Evolutionary conservation across 1,140 invertebrate genomes (phyloP), one percentile per base, ranked within the genome.

Genomic region (Cotesia glomerata): DNA sequence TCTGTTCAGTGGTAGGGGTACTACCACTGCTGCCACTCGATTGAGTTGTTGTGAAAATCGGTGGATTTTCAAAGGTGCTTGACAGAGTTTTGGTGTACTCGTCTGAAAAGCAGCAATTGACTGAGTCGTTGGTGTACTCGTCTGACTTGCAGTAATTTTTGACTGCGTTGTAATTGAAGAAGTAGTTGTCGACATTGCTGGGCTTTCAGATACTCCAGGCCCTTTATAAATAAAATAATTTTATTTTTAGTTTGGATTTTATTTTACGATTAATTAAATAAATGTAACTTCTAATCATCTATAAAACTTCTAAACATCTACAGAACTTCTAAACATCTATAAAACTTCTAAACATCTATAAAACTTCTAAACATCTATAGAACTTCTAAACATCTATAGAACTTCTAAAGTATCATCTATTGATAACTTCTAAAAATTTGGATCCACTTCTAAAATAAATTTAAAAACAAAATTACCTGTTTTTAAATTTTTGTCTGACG

Each of bases 161-260:
- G 54, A 58, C 54, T 58, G 54, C 54, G 14, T 13, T 58, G 54
- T 58, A 58, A 9, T 58, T 13, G 54, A 16, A 58, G 62, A 16
- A 2, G 62, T 64, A 35, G 62, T 36, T 36, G 62, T 64, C 5
- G 62, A 49, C 36, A 36, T 64, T 36, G n/a, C n/a, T 39, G 35
- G 35, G 62, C 62, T 64, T 64, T 64, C 62, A 36, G 36, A 64
- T 64, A 64, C 62, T 64, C 62, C 62, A 36, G 13, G 62, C 62
- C 26, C 65, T 26, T 18, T 18, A 18, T 18, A 18, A 2, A 18
- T 18, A 18, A 18, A 18, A 18, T 18, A 18, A 18, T 18, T 18
- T 18, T 18, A 18, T 18, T 18, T 18, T 26, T 26, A 26, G 26
- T 26, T 26, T 26, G 26, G 26, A 26, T 26, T 26, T 26, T 26